Percentiles rank a stretch among this genome's conserved stretches.
phyloP scores from a whole-genome alignment of 2,797 vertebrate species.

The Propithecus deckenii region DNA sequence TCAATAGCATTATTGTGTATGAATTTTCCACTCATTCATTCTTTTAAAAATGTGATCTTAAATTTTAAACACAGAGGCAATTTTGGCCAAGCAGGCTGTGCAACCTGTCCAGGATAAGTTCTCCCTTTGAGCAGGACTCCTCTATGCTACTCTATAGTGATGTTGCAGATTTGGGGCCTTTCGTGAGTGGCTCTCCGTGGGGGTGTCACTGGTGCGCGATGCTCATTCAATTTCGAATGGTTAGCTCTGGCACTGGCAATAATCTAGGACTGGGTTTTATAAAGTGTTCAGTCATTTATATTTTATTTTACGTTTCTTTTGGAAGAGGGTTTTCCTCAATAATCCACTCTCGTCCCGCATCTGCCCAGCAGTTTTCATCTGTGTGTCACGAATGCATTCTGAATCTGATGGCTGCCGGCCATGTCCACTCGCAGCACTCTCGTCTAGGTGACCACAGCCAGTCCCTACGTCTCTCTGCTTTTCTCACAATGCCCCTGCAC shows the following conservation, averaged over 20 bases:
- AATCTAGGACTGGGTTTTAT: not conserved
- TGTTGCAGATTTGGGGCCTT: no score
- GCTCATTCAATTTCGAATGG: rapidly evolving
- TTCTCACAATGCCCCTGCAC: not conserved
- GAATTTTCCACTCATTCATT: not conserved
- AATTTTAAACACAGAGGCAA: not conserved
- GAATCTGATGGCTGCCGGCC: not conserved
- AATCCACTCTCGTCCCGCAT: not conserved
- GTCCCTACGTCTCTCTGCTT: not conserved
- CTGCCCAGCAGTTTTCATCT: rapidly evolving
- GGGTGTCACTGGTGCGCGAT: rapidly evolving
- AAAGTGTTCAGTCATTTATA: not conserved
- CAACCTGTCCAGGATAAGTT: not conserved
- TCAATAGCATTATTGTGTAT: not conserved
- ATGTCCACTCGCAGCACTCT: rapidly evolving
- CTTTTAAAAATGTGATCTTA: not conserved
- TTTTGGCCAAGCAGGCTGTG: not conserved
- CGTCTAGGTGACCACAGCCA: rapidly evolving
- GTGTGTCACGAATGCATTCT: rapidly evolving
- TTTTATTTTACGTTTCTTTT: not conserved
- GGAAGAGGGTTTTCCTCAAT: not conserved
- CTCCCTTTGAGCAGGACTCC: not conserved
- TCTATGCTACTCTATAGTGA: rapidly evolving
- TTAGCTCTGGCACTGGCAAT: not conserved
- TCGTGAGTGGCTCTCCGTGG: rapidly evolving